Conservation (phyloP, 35 echinoderm and acorn worm species). For the Hemicentrotus pulcherrimus region DNA sequence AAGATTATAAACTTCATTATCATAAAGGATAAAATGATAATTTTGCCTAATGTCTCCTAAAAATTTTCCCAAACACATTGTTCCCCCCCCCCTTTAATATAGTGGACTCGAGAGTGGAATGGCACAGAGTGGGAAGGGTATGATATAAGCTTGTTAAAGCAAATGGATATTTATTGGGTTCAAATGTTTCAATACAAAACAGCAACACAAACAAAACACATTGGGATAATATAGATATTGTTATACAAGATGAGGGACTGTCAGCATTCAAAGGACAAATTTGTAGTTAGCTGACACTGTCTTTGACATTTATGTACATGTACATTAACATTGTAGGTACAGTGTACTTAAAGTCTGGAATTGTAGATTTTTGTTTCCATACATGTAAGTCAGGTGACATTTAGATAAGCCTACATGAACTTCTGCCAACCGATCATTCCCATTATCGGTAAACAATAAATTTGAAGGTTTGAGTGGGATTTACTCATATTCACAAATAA, state of each 20-base stretch:
- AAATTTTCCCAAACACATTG: neutral
- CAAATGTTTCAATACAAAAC: constrained; percentile 13
- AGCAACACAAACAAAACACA: neutral
- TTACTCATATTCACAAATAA: too few relatives aligned
- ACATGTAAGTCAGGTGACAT: too few relatives aligned
- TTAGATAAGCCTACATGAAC: too few relatives aligned
- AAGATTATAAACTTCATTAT: too few relatives aligned
- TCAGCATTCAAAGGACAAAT: neutral
- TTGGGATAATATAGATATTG: neutral
- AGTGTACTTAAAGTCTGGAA: too few relatives aligned
- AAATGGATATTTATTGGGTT: constrained; percentile 13
- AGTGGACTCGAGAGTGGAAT: neutral
- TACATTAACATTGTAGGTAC: neutral
- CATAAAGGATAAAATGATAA: too few relatives aligned
- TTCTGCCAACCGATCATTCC: too few relatives aligned
- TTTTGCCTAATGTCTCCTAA: too few relatives aligned
- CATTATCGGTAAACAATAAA: too few relatives aligned
- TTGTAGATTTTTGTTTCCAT: too few relatives aligned
- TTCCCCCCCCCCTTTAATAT: too few relatives aligned
- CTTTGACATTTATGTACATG: neutral
- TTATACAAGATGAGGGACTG: neutral
- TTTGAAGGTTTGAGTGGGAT: too few relatives aligned
- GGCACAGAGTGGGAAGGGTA: neutral
- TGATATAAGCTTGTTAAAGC: neutral
- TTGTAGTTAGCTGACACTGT: neutral